These are phyloP conservation scores for Litoditis marina DNA, from an alignment of 2,888 invertebrate species.

Conservation along the genomic window DNA sequence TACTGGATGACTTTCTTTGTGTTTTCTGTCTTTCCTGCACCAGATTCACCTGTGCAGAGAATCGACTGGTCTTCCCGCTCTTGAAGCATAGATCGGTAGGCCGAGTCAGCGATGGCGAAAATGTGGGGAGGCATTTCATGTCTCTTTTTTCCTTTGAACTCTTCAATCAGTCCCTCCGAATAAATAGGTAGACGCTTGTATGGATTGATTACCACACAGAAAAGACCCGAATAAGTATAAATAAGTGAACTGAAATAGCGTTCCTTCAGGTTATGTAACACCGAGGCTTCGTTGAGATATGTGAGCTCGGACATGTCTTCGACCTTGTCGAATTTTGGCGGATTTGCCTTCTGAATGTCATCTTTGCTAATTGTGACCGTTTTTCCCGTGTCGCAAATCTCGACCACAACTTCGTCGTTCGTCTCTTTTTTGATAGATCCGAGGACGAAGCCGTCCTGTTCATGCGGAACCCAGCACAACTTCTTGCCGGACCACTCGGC, in stretches of 20 bases:
- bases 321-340: conserved; percentile 98
- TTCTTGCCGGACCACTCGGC: conserved; percentile 99
- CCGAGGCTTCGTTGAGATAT: conserved; percentile 98
- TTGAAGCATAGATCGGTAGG: conserved; percentile 98
- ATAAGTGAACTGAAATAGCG: conserved; percentile 98
- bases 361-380: conserved; percentile 85
- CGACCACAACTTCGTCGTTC: conserved; percentile 82
- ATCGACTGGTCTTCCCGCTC: no score
- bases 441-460: conserved; percentile 78
- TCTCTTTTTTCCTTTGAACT: conserved; percentile 78
- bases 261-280: conserved; percentile 98
- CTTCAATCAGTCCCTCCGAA: conserved; percentile 97
- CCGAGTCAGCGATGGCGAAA: conserved; percentile 97
- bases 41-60: no score
- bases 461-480: conserved; percentile 98
- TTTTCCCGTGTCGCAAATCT: conserved; percentile 93
- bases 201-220: conserved; percentile 99
- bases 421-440: conserved; percentile 85
- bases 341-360: conserved; percentile 99
- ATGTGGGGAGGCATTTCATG: conserved; percentile 99
- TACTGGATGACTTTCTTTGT: conserved; percentile 99
- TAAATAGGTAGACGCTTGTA: conserved; percentile 88
- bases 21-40: conserved; percentile 99
- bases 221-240: conserved; percentile 99
- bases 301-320: conserved; percentile 99